A percentile compares a stretch with the other conserved stretches of the same genome.
phyloP scores from a whole-genome alignment of 2,113 vertebrate genomes.

The Monopterus albus region DNA sequence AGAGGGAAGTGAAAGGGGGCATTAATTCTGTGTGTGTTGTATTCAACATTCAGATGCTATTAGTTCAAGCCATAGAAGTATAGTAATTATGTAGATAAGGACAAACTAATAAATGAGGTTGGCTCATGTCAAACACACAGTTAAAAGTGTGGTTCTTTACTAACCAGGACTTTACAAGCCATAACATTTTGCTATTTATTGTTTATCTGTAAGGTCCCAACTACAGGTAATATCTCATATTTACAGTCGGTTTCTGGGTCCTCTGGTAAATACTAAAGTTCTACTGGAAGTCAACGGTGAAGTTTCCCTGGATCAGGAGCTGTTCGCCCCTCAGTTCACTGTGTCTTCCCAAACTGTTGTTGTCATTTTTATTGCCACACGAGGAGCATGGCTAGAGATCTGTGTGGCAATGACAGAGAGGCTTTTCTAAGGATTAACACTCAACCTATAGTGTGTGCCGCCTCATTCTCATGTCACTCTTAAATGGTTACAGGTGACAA shows the following conservation, averaged over 20 bases:
- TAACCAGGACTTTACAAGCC: too few relatives aligned
- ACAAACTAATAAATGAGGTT: conserved; percentile 18
- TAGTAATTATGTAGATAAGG: background rate
- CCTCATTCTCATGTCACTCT: conserved; percentile 24
- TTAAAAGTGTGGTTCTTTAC: background rate
- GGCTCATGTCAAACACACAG: background rate
- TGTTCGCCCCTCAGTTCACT: background rate
- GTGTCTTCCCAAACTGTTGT: conserved; percentile 50
- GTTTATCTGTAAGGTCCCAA: conserved; percentile 28
- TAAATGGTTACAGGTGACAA: conserved; percentile 46
- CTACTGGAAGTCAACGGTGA: background rate
- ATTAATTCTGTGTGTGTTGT: conserved; percentile 10
- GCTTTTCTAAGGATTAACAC: conserved; percentile 17
- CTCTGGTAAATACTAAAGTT: conserved; percentile 25
- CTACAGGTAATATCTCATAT: conserved; percentile 12
- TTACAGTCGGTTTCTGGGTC: background rate
- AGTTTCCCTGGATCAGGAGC: conserved; percentile 51
- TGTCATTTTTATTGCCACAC: conserved; percentile 52
- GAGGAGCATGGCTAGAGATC: conserved; percentile 27
- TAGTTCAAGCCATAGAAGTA: background rate
- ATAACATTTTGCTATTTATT: too few relatives aligned
- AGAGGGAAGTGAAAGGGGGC: background rate
- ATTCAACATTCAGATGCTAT: background rate
- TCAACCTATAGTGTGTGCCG: background rate
- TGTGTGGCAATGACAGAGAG: conserved; percentile 19